Evolutionary conservation across 2,888 invertebrate genomes (phyloP), one percentile per base, ranked within the genome.

Genomic region (Synanthedon formicaeformis): DNA sequence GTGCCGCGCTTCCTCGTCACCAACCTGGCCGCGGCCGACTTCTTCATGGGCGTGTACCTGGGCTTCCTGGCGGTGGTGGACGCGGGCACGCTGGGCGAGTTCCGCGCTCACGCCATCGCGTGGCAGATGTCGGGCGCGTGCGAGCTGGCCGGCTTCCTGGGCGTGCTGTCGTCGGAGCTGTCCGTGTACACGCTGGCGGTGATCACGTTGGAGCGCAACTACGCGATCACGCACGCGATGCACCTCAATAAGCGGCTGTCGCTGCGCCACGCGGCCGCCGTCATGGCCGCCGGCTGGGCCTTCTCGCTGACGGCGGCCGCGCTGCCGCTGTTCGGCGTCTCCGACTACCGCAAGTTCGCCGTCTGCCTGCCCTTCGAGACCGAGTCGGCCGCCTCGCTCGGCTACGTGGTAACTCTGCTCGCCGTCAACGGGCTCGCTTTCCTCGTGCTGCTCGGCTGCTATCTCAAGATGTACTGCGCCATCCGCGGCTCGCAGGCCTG

Each of bases 171-270:
- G 60, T 96, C 96, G 1, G 98, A 98, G 82, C 87, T 99, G 55
- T 96, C 96, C 41, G 98, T 99, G 48, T 98, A 94, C 86, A 98
- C 98, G 3, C 88, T 99, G 66, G 96, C 98, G 2, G 96, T 99
- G 53, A 99, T 99, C 66, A 98, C 98, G 0, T 84, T 98, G 65
- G 98, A 98, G 81, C 89, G 98, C 27, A 96, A 97, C 85, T 98
- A 98, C 83, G 98, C 98, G 63, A 98, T 98, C 73, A 98, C 97
- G 1, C 97, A 98, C 84, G 98, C 98, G 55, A 97, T 98, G 93
- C 97, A 98, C 78, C 90, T 98, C 55, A 98, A 98, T 82, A 97
- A 97, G 80, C 89, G 94, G 12, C 88, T 99, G n/a, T 95, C 96
- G 0, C 82, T 98, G 60, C 93, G 94, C 48, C 96, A 96, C 82